Evolutionary conservation across 1,140 invertebrate genomes (phyloP).

Genomic region (Saccostrea glomerata): DNA sequence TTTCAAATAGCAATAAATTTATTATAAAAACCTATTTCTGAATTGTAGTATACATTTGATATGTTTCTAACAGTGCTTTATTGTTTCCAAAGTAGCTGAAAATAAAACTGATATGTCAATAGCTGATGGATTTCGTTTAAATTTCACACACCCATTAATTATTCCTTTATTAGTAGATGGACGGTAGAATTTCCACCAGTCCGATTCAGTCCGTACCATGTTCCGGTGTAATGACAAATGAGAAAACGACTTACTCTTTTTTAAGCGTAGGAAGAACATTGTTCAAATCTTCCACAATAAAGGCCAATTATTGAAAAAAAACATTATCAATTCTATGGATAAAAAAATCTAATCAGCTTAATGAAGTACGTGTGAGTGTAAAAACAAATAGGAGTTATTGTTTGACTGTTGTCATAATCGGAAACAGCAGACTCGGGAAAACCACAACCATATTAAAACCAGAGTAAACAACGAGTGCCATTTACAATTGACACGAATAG

Average conservation of each 20-base stretch:
- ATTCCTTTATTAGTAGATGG: not conserved
- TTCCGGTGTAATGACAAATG: not conserved
- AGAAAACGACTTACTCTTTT: not conserved
- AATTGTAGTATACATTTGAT: not conserved
- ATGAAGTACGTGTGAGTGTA: not conserved
- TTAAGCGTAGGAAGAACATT: not conserved
- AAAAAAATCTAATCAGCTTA: not conserved
- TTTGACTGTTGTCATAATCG: not conserved
- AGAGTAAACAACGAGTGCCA: no score
- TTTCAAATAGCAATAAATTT: no score
- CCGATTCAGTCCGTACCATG: not conserved
- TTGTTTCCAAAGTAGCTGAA: not conserved
- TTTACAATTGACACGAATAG: no score
- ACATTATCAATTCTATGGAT: not conserved
- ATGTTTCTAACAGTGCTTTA: not conserved
- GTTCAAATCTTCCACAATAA: not conserved
- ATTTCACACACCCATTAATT: not conserved
- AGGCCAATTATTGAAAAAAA: not conserved
- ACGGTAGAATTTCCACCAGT: not conserved
- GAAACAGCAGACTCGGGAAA: not conserved
- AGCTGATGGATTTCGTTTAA: not conserved
- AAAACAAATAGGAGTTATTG: not conserved
- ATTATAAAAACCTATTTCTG: no score
- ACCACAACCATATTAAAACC: not conserved
- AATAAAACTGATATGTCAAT: constrained; percentile 32